Evolutionary conservation across 1,140 invertebrate species (phyloP), one percentile per base, ranked within the genome.

Genomic region (Pseudomyrmex sp.): DNA sequence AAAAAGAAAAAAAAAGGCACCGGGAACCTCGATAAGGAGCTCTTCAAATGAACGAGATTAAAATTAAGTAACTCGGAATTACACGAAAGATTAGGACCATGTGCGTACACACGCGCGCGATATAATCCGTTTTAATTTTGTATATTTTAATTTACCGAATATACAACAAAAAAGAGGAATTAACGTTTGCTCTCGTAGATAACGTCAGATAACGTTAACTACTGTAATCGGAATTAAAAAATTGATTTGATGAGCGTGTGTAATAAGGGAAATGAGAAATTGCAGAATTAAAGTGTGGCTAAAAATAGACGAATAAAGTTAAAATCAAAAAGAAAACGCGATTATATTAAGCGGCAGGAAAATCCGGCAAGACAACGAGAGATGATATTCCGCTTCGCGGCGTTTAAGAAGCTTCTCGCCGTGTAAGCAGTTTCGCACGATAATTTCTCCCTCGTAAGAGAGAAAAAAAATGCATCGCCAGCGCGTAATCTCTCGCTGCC

Each of bases 1-100:
- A 7, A 35, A 18, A 18, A 0, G 0, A 18, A 35, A 35, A 35
- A 35, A 35, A 35, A 35, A 35, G 5, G 26, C 26, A 35, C 26
- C 26, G 26, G 26, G 85, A 80, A 74, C 86, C 73, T 54, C 85
- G 90, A 91, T 91, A 91, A 85, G 85, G 68, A 61, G 26, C 48
- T 74, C 75, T 73, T 85, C 88, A 58, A 66, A 79, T 26, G 61
- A 50, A 54, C 59, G 18, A 83, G 80, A 83, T 83, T 76, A 83
- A 77, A 83, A n/a, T 54, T 50, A 65, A 54, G 23, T 35, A 65
- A 26, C 52, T 58, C 73, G 20, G 2, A 61, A 72, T 35, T 35
- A 20, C 46, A 61, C 20, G 15, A 12, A 72, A 46, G 26, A 15
- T 50, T 23, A 13, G n/a, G 23, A n/a, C 44, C 20, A 44, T 69